Evolutionary conservation across 1,140 invertebrate genomes (phyloP), one percentile per base, ranked within the genome.

Genomic region (Conus betulinus): DNA sequence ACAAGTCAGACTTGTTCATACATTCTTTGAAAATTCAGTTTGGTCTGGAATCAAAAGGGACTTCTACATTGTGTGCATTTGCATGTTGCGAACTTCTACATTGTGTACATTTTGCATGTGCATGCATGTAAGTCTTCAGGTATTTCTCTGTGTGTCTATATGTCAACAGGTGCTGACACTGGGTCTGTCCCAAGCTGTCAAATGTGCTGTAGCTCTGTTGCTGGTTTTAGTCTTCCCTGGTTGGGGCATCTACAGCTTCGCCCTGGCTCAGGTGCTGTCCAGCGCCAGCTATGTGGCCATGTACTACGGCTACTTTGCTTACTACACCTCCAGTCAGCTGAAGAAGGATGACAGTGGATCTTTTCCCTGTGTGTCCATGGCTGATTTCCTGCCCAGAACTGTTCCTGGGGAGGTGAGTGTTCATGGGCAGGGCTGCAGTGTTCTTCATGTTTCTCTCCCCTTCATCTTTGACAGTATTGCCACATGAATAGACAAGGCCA

Each of bases 161-260:
- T 87, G n/a, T 87, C 88, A 91, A 5, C 89, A 95, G 94, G 94
- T 93, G 25, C 23, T 93, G 23, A 76, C 93, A 15, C 91, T 94
- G 27, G 93, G 93, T 20, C n/a, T 93, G 17, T 91, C 93, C 20
- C 92, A 95, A 78, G 84, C 90, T 17, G 79, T 92, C 53, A 93
- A 92, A 81, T 92, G 92, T 92, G 17, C 92, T 8, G 6, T 93
- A 10, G 91, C 92, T 67, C 90, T 94, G 10, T 4, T 93, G 25
- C 87, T 94, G 0, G 90, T 95, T 13, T 83, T 93, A 15, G 84
- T 83, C 15, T 90, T 90, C n/a, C 94, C 94, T 81, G 76, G 93
- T 2, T 89, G 91, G 82, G 94, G 94, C n/a, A 83, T 95, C 5
- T 90, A 93, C n/a, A 91, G 88, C 82, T 95, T 95, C 88, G 92